Conservation (phyloP, 1,140 invertebrate species). For the Drosophila kikkawai region DNA sequence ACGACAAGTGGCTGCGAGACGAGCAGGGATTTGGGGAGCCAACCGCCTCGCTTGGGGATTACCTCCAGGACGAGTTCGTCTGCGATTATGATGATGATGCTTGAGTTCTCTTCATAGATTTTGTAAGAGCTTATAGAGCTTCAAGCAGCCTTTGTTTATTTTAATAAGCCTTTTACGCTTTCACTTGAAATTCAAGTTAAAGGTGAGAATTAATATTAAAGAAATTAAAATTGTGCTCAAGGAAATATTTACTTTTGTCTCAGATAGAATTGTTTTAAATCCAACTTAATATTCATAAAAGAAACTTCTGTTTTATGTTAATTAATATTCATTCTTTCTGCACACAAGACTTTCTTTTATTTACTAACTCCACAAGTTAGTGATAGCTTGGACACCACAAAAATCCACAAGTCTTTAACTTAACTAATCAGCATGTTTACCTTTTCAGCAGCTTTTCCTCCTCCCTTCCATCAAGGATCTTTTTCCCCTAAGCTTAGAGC, state of each 20-base stretch:
- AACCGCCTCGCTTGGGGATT: not conserved
- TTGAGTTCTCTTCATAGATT: not conserved
- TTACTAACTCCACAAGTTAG: not conserved
- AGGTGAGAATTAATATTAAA: not conserved
- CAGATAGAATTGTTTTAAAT: not conserved
- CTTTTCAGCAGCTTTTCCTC: not conserved
- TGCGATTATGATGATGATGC: not conserved
- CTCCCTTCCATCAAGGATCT: not conserved
- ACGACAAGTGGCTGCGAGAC: slow-evolving; percentile 20
- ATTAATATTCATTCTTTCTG: not conserved
- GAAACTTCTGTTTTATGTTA: not conserved
- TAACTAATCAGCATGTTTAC: slow-evolving; percentile 19
- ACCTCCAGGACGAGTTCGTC: slow-evolving; percentile 6
- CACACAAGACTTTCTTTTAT: not conserved
- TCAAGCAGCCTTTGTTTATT: not conserved
- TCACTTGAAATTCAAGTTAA: not conserved
- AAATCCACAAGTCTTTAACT: slow-evolving; percentile 10
- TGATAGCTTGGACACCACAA: not conserved
- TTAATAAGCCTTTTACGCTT: not conserved
- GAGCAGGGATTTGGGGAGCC: slow-evolving; percentile 13
- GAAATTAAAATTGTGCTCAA: not conserved
- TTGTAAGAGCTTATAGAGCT: not conserved
- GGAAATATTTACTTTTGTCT: too few relatives aligned
- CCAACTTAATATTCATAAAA: not conserved
- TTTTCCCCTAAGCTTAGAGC: slow-evolving; percentile 9